Evolutionary conservation across 2,797 vertebrate species (phyloP), one percentile per base, ranked within the genome.

Genomic region (Notoglanidium macrostoma): DNA sequence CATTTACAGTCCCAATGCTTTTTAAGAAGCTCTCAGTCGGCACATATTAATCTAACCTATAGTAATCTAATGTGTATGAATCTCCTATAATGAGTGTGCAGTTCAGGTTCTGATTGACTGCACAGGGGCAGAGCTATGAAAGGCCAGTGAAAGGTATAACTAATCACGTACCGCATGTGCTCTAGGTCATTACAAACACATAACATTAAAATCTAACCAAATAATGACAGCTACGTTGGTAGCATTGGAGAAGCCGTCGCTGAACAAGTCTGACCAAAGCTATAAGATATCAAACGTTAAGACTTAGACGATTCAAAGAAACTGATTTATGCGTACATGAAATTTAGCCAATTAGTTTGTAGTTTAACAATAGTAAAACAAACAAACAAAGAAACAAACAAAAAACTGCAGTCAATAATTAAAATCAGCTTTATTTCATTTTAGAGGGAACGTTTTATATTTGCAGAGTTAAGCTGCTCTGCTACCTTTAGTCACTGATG

Each of bases 61-160:
- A 19, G 11, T 40, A 83, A 67, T 35, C 40, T 15, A 54, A 70
- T 61, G 32, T 26, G 26, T 35, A 35, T 26, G 21, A 57, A 57
- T 57, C 51, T 65, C 7, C 49, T 78, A 26, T 10, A 19, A 59
- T 35, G 9, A 63, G 1, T 35, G 35, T 78, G 61, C 15, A 32
- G 44, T 17, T 84, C 10, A 57, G 72, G 3, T 32, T 55, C 57
- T 83, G 57, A 65, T 65, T 74, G 68, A 44, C 21, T 67, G 55
- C 57, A 40, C 55, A 87, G 49, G 2, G 23, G 21, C 80, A 87
- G 80, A 23, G 68, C 44, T n/a, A 54, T 83, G 65, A 26, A 1
- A 61, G 70, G 23, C n/a, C 78, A 65, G 9, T 51, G 29, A 65
- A 74, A 83, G 19, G n/a, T 46, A 63, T 54, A 55, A 26, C n/a